Conservation (phyloP, 2,888 invertebrate species). For the Drosophila robusta region DNA sequence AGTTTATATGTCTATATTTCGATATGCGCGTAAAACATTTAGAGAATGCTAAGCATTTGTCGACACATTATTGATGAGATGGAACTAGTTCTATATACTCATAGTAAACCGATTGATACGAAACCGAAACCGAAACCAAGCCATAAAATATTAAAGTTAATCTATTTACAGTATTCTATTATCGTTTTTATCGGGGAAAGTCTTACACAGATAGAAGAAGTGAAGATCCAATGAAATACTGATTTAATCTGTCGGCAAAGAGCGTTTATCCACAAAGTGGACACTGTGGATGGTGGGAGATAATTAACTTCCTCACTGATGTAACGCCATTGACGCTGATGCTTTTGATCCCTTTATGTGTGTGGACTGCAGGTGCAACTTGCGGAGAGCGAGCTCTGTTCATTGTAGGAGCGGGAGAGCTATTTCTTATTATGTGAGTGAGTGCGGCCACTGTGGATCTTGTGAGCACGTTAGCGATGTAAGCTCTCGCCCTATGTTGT, state of each 20-base stretch:
- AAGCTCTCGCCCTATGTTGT: not conserved
- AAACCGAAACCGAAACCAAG: conserved; percentile 59
- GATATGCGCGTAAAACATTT: conserved; percentile 48
- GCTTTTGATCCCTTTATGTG: too few species aligned
- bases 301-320: too few species aligned
- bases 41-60: conserved; percentile 70
- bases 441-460: not conserved
- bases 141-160: conserved; percentile 71
- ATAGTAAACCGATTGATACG: conserved; percentile 32
- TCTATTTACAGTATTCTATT: conserved; percentile 46
- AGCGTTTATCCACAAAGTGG: not conserved
- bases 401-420: not conserved
- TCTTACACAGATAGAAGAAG: not conserved
- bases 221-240: not conserved
- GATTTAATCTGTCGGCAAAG: too few species aligned
- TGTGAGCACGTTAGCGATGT: not conserved
- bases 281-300: not conserved
- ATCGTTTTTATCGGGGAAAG: not conserved
- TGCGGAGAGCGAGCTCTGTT: not conserved
- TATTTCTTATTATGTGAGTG: too few species aligned
- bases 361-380: too few species aligned
- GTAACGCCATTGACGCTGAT: too few species aligned
- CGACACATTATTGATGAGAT: conserved; percentile 17
- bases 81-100: conserved; percentile 26
- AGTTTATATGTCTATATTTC: conserved; percentile 63